phyloP scores from a whole-genome alignment of 1,140 invertebrate genomes.

The Psix sp. region DNA sequence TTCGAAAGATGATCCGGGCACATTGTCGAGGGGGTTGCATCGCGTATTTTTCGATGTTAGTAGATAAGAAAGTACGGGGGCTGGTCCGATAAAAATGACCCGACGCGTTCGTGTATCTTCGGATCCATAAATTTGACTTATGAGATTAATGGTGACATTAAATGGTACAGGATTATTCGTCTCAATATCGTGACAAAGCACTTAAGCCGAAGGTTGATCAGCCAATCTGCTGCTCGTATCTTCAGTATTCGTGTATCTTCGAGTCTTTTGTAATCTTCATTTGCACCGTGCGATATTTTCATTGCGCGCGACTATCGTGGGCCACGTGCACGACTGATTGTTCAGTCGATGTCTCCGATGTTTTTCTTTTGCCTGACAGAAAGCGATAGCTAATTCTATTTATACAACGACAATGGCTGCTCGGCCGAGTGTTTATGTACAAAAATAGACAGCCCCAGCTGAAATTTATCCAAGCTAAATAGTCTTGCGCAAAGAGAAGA shows the following conservation, averaged over 20 bases:
- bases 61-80: constrained; percentile 17
- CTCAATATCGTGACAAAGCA: constrained; percentile 28
- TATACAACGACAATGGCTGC: constrained; percentile 42
- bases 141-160: constrained; percentile 27
- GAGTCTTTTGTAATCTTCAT: constrained; percentile 21
- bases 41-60: too few species aligned
- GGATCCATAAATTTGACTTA: constrained; percentile 26
- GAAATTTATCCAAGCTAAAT: constrained; percentile 48
- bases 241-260: constrained; percentile 30
- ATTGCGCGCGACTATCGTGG: constrained; percentile 21
- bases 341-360: constrained; percentile 20
- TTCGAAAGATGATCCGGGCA: constrained; percentile 2
- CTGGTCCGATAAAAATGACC: constrained; percentile 8
- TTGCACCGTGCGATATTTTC: constrained; percentile 8
- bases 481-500: constrained; percentile 24
- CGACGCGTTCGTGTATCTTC: constrained; percentile 1
- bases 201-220: constrained; percentile 32
- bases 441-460: constrained; percentile 33
- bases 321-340: constrained; percentile 43
- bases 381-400: constrained; percentile 45
- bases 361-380: constrained; percentile 33
- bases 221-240: constrained; percentile 21
- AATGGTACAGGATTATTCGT: constrained; percentile 33
- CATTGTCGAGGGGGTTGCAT: too few species aligned
- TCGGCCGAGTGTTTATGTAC: constrained; percentile 33